phyloP scores from a whole-genome alignment of 2,888 invertebrate genomes.

The Diloba caeruleocephala region DNA sequence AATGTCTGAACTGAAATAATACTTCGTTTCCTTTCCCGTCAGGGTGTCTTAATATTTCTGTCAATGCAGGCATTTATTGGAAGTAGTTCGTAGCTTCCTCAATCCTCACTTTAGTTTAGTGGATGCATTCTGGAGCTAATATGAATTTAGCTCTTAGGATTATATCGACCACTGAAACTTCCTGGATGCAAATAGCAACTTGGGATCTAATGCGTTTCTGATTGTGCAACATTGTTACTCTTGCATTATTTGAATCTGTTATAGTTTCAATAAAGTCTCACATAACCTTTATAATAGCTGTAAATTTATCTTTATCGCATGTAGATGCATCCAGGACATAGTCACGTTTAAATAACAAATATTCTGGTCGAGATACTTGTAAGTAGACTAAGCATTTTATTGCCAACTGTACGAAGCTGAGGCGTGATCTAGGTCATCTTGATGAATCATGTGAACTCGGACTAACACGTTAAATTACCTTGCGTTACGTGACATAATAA shows the following conservation, averaged over 20 bases:
- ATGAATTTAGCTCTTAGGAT: constrained; percentile 55
- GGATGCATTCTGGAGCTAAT: constrained; percentile 49
- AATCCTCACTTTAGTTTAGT: constrained; percentile 55
- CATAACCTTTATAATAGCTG: background rate
- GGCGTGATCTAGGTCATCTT: constrained; percentile 75
- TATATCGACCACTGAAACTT: constrained; percentile 64
- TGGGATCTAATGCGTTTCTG: constrained; percentile 66
- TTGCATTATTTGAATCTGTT: constrained; percentile 14
- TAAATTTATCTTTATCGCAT: constrained; percentile 3
- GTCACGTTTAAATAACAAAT: constrained; percentile 33
- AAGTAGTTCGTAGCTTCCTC: constrained; percentile 50
- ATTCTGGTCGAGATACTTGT: constrained; percentile 35
- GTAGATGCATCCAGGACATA: constrained; percentile 18
- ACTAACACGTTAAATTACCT: constrained; percentile 65
- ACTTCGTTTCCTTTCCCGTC: constrained; percentile 17
- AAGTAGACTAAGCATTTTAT: constrained; percentile 40
- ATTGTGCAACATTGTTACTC: constrained; percentile 63
- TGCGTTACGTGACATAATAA: constrained; percentile 76
- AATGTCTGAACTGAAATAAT: constrained; percentile 14
- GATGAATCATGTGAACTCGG: constrained; percentile 76
- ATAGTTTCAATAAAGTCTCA: constrained; percentile 22
- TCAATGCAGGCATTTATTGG: constrained; percentile 52
- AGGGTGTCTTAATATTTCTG: constrained; percentile 53
- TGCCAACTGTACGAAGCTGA: constrained; percentile 67
- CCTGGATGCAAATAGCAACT: constrained; percentile 74